Base-by-base conservation (phyloP, 2,797 vertebrate species). In the Ciconia nigra region DNA sequence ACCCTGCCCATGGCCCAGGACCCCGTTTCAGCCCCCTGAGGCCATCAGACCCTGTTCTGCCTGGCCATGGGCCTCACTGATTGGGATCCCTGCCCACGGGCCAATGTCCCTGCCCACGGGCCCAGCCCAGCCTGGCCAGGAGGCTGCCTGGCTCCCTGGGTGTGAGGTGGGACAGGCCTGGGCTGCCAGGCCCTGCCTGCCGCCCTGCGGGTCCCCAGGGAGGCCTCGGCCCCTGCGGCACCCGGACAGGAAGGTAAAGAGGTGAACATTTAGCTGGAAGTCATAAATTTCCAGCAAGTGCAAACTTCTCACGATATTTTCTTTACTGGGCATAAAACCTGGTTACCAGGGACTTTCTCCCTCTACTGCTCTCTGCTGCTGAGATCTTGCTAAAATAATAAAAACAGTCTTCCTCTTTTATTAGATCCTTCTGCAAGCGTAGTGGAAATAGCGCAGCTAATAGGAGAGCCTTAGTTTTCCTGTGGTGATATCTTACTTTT, bases 161-260 rank as follows among this genome's bases (percentile, higher is more conserved):
- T 41, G 7, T 39, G 4, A 9, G 5, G 3, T 21, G 37, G 28
- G 19, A 39, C 7, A 42, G 10, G 7, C 37, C 31, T 57, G 18
- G 35, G 31, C n/a, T 31, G 26, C 26, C 10, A 14, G 8, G 4
- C 12, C 1, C 22, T 73, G 19, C 20, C 26, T 74, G 15, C 14
- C 26, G 25, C 37, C 16, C 8, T 49, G 8, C 1, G 7, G 7
- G 1, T 16, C 9, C 2, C 2, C 28, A 73, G 39, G 42, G 29
- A 70, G 13, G 17, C 22, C 7, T 22, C 0, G 0, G 51, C 11
- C 18, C 10, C 26, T 49, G 3, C 0, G 0, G 26, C 33, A 47
- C 0, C 3, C 39, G 52, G 24, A 42, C 12, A 41, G 35, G 18
- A 80, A 52, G 14, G 57, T 35, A 14, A 55, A 66, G 42, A 83